phyloP scores from a whole-genome alignment of 2,113 vertebrate genomes.

The Passer montanus region DNA sequence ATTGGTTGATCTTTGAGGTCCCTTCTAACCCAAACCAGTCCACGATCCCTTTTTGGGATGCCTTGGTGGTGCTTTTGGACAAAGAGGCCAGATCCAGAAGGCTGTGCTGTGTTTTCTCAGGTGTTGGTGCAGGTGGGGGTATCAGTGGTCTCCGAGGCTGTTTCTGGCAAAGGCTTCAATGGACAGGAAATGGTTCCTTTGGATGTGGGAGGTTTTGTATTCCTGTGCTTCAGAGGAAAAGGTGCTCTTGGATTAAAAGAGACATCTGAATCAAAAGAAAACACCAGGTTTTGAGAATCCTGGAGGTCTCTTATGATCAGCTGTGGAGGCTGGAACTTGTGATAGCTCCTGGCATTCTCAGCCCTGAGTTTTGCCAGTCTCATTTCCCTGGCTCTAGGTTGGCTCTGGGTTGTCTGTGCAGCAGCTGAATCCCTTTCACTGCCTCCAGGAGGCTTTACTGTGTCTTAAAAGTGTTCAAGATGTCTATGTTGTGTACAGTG shows the following conservation, averaged over 20 bases:
- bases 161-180: neutral
- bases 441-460: neutral
- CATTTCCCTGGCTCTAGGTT: neutral
- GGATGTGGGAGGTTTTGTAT: neutral
- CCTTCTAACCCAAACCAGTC: neutral
- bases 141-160: neutral
- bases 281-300: neutral
- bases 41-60: neutral
- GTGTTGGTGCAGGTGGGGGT: neutral
- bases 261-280: neutral
- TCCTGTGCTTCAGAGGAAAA: neutral
- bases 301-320: neutral
- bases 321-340: neutral
- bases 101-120: neutral
- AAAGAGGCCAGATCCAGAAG: neutral
- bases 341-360: neutral
- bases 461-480: neutral
- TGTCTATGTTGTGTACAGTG: neutral
- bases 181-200: neutral
- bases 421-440: neutral
- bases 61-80: neutral
- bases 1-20: neutral
- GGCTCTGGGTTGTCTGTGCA: neutral
- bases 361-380: neutral
- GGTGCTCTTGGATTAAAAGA: neutral